Evolutionary conservation across 2,113 vertebrate genomes (phyloP).

Genomic region (Tiliqua scincoides): DNA sequence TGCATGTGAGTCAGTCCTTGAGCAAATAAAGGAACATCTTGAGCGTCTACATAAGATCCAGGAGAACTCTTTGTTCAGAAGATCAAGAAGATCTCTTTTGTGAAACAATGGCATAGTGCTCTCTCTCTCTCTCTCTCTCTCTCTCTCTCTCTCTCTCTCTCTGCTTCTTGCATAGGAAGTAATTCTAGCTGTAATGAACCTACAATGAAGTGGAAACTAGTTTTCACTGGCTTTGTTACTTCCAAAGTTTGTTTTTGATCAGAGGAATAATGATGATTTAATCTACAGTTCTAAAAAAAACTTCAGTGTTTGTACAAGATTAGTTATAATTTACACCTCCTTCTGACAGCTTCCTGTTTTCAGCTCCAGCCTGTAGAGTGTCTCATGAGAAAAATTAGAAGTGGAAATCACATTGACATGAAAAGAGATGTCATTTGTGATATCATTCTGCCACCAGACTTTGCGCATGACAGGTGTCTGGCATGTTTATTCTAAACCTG

Average conservation of each 20-base stretch:
- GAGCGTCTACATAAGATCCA: too few relatives aligned
- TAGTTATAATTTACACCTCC: conserved; percentile 56
- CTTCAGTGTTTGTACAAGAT: conserved; percentile 50
- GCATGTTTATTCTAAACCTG: conserved; percentile 46
- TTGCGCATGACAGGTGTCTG: conserved; percentile 49
- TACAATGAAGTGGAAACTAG: too few relatives aligned
- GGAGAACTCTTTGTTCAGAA: too few relatives aligned
- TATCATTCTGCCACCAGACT: conserved; percentile 14
- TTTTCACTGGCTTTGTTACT: conserved; percentile 23
- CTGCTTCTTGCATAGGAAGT: background rate
- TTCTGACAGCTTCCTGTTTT: conserved; percentile 60
- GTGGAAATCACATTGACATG: conserved; percentile 23
- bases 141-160: too few relatives aligned
- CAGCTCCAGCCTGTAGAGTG: conserved; percentile 42
- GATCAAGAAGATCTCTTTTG: too few relatives aligned
- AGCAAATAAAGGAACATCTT: background rate
- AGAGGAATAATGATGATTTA: conserved; percentile 48
- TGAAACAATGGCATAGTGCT: background rate
- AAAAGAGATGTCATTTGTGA: conserved; percentile 52
- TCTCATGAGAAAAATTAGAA: conserved; percentile 54
- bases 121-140: too few relatives aligned
- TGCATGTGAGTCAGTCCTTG: background rate
- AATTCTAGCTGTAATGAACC: too few relatives aligned
- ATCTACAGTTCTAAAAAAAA: conserved; percentile 54
- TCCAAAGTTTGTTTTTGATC: conserved; percentile 29